Evolutionary conservation across 1,140 invertebrate species (phyloP), one percentile per base, ranked within the genome.

Genomic region (Chrysoperla carnea): DNA sequence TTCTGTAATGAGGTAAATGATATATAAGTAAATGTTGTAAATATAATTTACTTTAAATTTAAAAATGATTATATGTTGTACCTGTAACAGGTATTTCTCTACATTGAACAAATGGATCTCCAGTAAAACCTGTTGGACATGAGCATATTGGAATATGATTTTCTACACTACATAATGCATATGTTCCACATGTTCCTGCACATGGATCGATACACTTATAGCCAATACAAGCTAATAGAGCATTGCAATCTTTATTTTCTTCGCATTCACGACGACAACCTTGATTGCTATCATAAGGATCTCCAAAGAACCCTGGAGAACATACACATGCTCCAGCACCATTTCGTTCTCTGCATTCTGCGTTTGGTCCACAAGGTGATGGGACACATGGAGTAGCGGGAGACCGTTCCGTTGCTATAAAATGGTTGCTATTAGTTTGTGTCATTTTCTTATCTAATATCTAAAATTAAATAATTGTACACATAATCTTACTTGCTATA

Each of bases 21-120:
- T 6, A 7, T 31, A 31, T 33, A 11, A 33, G n/a, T 11, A 6
- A 33, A 33, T 33, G 31, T 4, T 2, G 8, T 33, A 4, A 11
- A 11, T 11, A 11, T 6, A 2, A 33, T 33, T 4, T 11, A 33
- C 6, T 6, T 4, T 33, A 11, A 23, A 23, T 23, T 23, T 23
- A 23, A 5, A 2, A 23, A 42, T 45, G 40, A 27, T 8, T 6
- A 4, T 39, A 41, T 37, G 50, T 66, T 64, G 66, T 66, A 72
- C 69, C 59, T 54, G 62, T 59, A 50, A 60, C 55, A 53, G 62
- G 56, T 33, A 75, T 64, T 48, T 68, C 67, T 51, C 68, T 73
- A 53, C 84, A 88, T 54, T 76, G 74, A 56, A 77, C 80, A 61
- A 83, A 83, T 35, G 84, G 79, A 70, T 86, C 80, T 38, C 84